Evolutionary conservation across 1,140 invertebrate genomes (phyloP).

Genomic region (Drosophila dunni): DNA sequence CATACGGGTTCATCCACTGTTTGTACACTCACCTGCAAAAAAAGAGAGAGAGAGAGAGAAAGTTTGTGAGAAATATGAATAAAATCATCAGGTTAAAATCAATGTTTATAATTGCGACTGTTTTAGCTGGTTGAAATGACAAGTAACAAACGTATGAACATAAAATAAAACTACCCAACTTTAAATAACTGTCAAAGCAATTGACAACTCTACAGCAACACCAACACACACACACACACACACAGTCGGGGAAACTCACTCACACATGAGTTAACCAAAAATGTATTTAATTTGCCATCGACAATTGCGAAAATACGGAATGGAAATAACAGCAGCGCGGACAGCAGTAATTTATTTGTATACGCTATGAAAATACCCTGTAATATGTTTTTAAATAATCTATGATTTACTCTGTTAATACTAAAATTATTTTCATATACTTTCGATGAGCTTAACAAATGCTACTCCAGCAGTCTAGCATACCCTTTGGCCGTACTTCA

Average conservation of each 20-base stretch:
- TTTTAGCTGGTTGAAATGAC: slow-evolving; percentile 39
- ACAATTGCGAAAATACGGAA: slow-evolving; percentile 49
- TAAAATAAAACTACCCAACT: slow-evolving; percentile 20
- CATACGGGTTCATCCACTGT: background rate
- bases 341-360: too few relatives aligned
- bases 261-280: slow-evolving; percentile 41
- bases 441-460: too few relatives aligned
- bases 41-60: slow-evolving; percentile 25
- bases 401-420: too few relatives aligned
- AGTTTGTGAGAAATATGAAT: slow-evolving; percentile 21
- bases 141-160: background rate
- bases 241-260: too few relatives aligned
- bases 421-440: too few relatives aligned
- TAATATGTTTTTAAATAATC: too few relatives aligned
- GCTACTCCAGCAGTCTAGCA: background rate
- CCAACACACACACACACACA: slow-evolving; percentile 4
- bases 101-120: slow-evolving; percentile 34
- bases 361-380: too few relatives aligned
- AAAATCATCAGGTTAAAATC: slow-evolving; percentile 41
- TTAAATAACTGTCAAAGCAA: slow-evolving; percentile 52
- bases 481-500: background rate
- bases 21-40: slow-evolving; percentile 56
- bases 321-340: slow-evolving; percentile 12
- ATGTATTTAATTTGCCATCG: slow-evolving; percentile 64
- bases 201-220: slow-evolving; percentile 55